Base-by-base conservation (phyloP, 1,140 invertebrate species). In the Cotesia vestalis region DNA sequence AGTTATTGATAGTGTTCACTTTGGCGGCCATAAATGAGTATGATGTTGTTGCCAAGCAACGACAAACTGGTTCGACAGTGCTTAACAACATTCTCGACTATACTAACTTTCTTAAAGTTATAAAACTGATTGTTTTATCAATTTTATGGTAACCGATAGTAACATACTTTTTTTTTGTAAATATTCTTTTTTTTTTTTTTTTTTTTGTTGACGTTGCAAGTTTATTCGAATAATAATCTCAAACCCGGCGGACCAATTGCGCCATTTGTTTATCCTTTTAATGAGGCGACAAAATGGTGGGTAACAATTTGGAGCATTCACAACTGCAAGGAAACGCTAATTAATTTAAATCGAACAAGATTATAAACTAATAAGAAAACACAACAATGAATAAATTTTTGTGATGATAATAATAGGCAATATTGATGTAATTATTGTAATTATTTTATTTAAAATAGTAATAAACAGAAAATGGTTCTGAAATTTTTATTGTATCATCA, bases 1-100 rank as follows among this genome's bases (percentile, higher is more conserved):
- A 63, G 66, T 69, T 73, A 73, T 64, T 60, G 35, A 66, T 46
- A 46, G 40, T 40, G 34, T 64, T 27, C 12, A 9, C 35, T 20
- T 38, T 35, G 27, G 20, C 64, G 66, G 62, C 66, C 64, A 73
- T 75, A 69, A 35, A 40, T n/a, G 12, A n/a, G 12, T 36, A 51
- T 78, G 80, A 83, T 81, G 80, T 74, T 82, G 80, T 84, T 82
- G 80, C 82, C 73, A 83, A 69, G 82, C 80, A 82, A 85, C 81
- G 71, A 73, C 52, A 60, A 73, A 73, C 68, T 71, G 74, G 74
- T 76, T 74, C 75, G 73, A 68, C 71, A 59, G 72, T 72, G 72
- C 76, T 51, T 81, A 78, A 76, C 78, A 78, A 79, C 77, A 75
- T 73, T 69, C 55, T 51, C 62, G 38, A 20, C 35, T 52, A 38